Evolutionary conservation across 2,113 vertebrate species (phyloP).

Genomic region (Perca schrenkii): DNA sequence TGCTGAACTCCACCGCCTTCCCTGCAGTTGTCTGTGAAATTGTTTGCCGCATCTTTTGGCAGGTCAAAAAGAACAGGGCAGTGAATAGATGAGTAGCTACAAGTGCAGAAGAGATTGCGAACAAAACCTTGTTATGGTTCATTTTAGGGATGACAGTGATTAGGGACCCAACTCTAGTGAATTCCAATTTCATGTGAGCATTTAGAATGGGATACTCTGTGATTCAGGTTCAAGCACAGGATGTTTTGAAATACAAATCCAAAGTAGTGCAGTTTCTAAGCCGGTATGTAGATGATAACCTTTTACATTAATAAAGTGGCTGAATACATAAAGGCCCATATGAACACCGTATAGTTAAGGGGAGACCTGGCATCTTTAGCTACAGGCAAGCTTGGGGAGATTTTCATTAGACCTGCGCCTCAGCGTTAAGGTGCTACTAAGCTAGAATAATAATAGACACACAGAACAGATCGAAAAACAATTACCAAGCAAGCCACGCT

Average conservation of each 20-base stretch:
- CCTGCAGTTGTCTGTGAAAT: slow-evolving; percentile 50
- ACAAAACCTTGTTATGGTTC: slow-evolving; percentile 34
- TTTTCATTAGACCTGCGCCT: slow-evolving; percentile 60
- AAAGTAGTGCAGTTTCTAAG: background rate
- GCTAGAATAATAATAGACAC: slow-evolving; percentile 70
- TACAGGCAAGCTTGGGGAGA: slow-evolving; percentile 60
- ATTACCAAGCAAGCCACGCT: slow-evolving; percentile 53
- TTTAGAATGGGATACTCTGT: background rate
- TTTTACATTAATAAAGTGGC: slow-evolving; percentile 27
- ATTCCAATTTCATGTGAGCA: slow-evolving; percentile 16
- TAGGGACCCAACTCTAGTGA: background rate
- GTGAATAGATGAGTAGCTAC: slow-evolving; percentile 38
- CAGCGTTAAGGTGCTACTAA: slow-evolving; percentile 43
- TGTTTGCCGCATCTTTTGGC: slow-evolving; percentile 33
- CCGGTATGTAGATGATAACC: slow-evolving; percentile 26
- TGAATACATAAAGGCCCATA: slow-evolving; percentile 8
- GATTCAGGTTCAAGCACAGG: background rate
- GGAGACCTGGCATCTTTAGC: slow-evolving; percentile 52
- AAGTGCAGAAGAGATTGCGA: slow-evolving; percentile 36
- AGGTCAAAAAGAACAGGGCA: slow-evolving; percentile 40
- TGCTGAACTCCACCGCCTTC: slow-evolving; percentile 48
- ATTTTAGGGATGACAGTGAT: slow-evolving; percentile 41
- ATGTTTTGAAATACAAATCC: slow-evolving; percentile 13
- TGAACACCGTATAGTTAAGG: background rate
- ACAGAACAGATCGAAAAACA: slow-evolving; percentile 61